Percentiles rank a stretch among this genome's conserved stretches.
Conservation (phyloP, 2,888 invertebrate species). For the Megalurothrips usitatus region DNA sequence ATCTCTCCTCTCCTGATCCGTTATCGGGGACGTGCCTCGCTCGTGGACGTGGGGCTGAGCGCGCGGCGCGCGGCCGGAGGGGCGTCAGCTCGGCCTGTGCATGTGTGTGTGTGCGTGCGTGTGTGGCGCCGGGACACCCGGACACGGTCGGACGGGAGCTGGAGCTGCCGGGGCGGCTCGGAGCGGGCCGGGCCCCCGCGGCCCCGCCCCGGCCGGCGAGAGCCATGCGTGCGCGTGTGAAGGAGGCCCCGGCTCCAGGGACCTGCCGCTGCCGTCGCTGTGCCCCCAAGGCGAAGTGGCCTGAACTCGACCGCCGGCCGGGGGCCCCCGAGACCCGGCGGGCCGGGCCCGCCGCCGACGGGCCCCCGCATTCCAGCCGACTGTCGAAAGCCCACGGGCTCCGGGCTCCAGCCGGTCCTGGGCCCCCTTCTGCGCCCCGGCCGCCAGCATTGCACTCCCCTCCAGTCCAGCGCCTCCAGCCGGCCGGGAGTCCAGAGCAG, state of each 20-base stretch:
- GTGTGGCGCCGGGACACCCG: background rate
- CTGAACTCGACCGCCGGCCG: no score
- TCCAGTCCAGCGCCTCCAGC: background rate
- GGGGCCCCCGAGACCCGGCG: background rate
- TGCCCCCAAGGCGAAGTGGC: no score
- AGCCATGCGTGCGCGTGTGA: no score
- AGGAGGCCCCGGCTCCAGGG: no score
- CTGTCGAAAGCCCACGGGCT: background rate
- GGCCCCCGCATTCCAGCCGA: conserved; percentile 1
- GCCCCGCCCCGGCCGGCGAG: background rate
- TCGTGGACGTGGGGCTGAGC: no score
- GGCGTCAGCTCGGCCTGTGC: no score
- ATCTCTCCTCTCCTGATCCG: background rate
- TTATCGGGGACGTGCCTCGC: background rate
- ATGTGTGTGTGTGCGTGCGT: background rate
- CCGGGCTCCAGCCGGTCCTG: background rate
- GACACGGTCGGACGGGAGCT: no score
- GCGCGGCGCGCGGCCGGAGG: no score
- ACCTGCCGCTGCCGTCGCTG: no score
- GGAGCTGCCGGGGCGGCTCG: no score
- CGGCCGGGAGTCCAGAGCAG: no score
- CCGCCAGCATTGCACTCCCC: background rate
- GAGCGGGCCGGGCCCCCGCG: background rate
- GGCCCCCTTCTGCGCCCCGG: background rate
- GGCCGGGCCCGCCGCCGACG: background rate